These are phyloP conservation scores for Noturus placidus DNA, from an alignment of 2,113 vertebrate genomes.

Conservation along the genomic window DNA sequence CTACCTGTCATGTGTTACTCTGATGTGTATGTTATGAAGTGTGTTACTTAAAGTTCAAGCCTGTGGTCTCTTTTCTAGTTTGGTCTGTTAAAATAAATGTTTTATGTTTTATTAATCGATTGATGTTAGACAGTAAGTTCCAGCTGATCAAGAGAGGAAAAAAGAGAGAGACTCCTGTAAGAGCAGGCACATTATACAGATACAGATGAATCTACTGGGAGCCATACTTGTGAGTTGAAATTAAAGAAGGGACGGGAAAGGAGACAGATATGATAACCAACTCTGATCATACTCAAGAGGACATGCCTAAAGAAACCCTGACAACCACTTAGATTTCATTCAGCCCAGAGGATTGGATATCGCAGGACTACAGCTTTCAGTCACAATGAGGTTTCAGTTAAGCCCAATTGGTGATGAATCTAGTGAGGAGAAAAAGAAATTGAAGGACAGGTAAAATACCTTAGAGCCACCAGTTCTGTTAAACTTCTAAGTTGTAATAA, in stretches of 20 bases:
- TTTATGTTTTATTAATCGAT: not conserved
- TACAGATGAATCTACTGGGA: not conserved
- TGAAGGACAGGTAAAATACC: constrained; percentile 2
- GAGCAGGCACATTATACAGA: not conserved
- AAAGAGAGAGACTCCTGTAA: not conserved
- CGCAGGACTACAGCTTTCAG: not conserved
- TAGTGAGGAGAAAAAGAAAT: not conserved
- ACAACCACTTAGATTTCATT: constrained; percentile 14
- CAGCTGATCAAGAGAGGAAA: not conserved
- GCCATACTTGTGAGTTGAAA: constrained; percentile 4
- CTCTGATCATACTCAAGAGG: not conserved
- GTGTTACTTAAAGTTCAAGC: not conserved
- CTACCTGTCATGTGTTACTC: not conserved
- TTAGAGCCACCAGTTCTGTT: not conserved
- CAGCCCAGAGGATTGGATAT: not conserved
- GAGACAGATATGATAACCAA: constrained; percentile 4
- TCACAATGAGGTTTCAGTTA: not conserved
- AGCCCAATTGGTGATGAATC: not conserved
- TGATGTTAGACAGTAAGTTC: not conserved
- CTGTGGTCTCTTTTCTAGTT: not conserved
- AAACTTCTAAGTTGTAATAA: not conserved
- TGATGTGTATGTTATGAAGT: not conserved
- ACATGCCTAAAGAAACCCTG: constrained; percentile 8
- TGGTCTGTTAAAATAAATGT: not conserved
- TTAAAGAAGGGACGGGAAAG: constrained; percentile 22